phyloP scores from a whole-genome alignment of 1,140 invertebrate species.

The Anastrepha ludens region DNA sequence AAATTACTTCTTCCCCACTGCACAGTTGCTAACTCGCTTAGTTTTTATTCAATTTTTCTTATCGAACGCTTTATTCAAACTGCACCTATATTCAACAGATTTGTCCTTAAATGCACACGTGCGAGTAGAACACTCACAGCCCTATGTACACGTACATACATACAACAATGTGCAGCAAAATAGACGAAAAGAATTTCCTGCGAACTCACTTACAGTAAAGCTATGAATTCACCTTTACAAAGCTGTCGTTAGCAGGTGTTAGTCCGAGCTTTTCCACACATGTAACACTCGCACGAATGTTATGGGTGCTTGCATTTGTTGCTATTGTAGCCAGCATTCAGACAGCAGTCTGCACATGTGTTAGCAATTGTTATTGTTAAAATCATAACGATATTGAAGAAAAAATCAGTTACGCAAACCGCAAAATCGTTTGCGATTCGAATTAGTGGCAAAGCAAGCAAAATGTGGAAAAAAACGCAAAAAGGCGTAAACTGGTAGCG shows the following conservation, averaged over 20 bases:
- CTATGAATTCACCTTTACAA: constrained; percentile 23
- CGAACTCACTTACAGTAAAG: background rate
- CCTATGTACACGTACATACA: background rate
- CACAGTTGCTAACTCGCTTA: too few relatives aligned
- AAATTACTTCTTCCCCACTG: too few relatives aligned
- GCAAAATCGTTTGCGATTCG: constrained; percentile 11
- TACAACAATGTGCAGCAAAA: background rate
- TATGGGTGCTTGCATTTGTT: background rate
- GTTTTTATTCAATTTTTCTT: too few relatives aligned
- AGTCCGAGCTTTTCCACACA: background rate
- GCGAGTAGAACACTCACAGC: background rate
- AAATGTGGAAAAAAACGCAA: background rate
- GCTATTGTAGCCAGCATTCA: background rate
- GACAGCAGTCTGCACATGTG: background rate
- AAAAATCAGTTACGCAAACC: constrained; percentile 36
- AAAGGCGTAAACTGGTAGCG: background rate
- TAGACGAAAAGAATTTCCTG: background rate
- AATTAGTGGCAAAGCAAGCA: constrained; percentile 34
- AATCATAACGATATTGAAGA: constrained; percentile 11
- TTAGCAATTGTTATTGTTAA: constrained; percentile 5
- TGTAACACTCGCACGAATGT: background rate
- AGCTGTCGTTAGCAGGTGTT: constrained; percentile 37
- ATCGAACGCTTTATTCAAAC: too few relatives aligned
- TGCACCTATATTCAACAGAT: background rate
- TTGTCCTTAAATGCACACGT: background rate